These are phyloP conservation scores for Drosophila stalkeri DNA, from an alignment of 2,888 invertebrate species.

Conservation along the genomic window DNA sequence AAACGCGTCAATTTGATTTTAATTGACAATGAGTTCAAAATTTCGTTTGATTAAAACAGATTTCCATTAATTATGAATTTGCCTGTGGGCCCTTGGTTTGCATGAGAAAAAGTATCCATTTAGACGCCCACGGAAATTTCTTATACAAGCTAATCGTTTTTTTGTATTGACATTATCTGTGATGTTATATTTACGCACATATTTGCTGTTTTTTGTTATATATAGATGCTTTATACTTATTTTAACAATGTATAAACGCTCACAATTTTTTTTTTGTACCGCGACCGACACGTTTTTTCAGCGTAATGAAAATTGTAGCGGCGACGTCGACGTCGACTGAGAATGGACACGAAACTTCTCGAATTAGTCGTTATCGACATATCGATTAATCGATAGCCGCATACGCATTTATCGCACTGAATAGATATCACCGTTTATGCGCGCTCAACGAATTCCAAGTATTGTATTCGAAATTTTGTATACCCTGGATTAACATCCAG, in stretches of 20 bases:
- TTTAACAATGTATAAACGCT: constrained; percentile 49
- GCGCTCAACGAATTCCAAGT: not conserved
- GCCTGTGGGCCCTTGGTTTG: constrained; percentile 15
- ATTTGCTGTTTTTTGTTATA: constrained; percentile 21
- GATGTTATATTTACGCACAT: constrained; percentile 40
- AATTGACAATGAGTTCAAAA: constrained; percentile 52
- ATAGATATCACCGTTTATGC: constrained; percentile 3
- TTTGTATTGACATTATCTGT: constrained; percentile 11
- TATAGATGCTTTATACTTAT: constrained; percentile 42
- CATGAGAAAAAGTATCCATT: constrained; percentile 39
- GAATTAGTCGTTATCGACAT: constrained; percentile 23
- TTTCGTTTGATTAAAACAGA: constrained; percentile 26
- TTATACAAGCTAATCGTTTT: not conserved
- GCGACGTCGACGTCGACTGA: constrained; percentile 59
- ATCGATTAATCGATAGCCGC: constrained; percentile 33
- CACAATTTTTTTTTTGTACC: constrained; percentile 46
- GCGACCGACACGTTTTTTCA: constrained; percentile 64
- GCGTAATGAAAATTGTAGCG: constrained; percentile 61
- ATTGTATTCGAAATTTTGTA: not conserved
- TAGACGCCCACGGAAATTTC: constrained; percentile 7
- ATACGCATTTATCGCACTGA: constrained; percentile 1
- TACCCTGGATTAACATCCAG: not conserved
- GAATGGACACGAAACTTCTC: constrained; percentile 57
- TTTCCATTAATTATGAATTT: constrained; percentile 67
- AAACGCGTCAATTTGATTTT: constrained; percentile 19